Evolutionary conservation across 1,140 invertebrate genomes (phyloP), one percentile per base, ranked within the genome.

Genomic region (Acromyrmex charruanus): DNA sequence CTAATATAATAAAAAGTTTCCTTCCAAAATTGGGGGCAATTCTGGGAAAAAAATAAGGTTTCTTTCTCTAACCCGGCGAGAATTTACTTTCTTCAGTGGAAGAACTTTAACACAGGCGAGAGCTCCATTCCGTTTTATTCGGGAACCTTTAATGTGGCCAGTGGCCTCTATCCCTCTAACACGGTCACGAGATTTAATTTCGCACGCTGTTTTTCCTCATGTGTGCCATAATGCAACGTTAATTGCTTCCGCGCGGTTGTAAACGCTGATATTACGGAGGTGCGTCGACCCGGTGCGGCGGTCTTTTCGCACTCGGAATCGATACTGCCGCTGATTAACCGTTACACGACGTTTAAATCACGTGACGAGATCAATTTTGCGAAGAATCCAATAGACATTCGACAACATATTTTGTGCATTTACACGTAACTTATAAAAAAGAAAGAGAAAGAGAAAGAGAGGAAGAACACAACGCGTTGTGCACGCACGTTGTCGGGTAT

Each of bases 201-300:
- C 25, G 14, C 16, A 39, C 39, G 55, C 39, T 25, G 66, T 49
- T 75, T 82, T 51, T 84, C 31, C 55, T 75, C 55, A 75, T 28
- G 58, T 28, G 58, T 74, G 25, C 28, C 39, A n/a, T 49, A 39
- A 75, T 39, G 69, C 25, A 82, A 58, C 44, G 18, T 25, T 84
- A 61, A 84, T 84, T 75, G 69, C 55, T 75, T 49, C 39, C 80
- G 69, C 69, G 28, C 71, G 55, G 7, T 7, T 18, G 44, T 51
- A 61, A 61, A 84, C 69, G 68, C 68, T 69, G 69, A 84, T 84
- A 63, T 84, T 84, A 58, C 58, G 18, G 39, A 61, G 25, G 80
- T 84, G n/a, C 80, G 55, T 84, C 80, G 69, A 84, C 80, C 80
- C 77, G 77, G 51, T 28, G 28, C 80, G 25, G 39, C 53, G 72